Evolutionary conservation across 1,140 invertebrate genomes (phyloP).

Genomic region (Monochamus saltuarius): DNA sequence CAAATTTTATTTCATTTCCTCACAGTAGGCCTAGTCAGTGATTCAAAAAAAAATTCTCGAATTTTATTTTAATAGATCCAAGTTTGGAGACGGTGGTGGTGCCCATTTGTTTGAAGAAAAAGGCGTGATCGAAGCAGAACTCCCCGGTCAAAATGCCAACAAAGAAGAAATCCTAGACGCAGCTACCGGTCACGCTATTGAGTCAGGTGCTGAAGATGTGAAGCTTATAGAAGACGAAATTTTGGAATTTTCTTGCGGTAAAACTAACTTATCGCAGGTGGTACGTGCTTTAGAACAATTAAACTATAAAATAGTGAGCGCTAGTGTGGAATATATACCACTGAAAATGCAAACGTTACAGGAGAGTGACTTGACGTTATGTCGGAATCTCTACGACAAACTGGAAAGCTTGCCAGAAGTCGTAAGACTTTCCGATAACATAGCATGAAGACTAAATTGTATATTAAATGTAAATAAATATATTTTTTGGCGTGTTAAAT

Average conservation of each 20-base stretch:
- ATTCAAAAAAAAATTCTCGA: background rate
- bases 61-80: slow-evolving; percentile 37
- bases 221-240: slow-evolving; percentile 51
- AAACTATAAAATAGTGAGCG: slow-evolving; percentile 54
- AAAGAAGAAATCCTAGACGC: slow-evolving; percentile 53
- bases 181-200: slow-evolving; percentile 64
- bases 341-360: slow-evolving; percentile 45
- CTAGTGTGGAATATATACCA: slow-evolving; percentile 55
- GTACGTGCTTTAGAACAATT: slow-evolving; percentile 48
- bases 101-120: slow-evolving; percentile 56
- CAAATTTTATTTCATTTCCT: background rate
- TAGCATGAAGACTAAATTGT: slow-evolving; percentile 41
- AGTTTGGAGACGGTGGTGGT: slow-evolving; percentile 40
- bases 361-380: slow-evolving; percentile 50
- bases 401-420: slow-evolving; percentile 55
- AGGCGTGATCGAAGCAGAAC: slow-evolving; percentile 56
- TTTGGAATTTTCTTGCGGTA: slow-evolving; percentile 54
- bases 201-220: slow-evolving; percentile 63
- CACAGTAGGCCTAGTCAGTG: background rate
- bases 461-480: too few species aligned
- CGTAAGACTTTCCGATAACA: slow-evolving; percentile 56
- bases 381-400: slow-evolving; percentile 39
- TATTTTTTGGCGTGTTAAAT: too few species aligned
- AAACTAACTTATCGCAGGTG: slow-evolving; percentile 43
- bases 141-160: slow-evolving; percentile 25